Base-by-base conservation (phyloP, 2,888 invertebrate species). In the Diaprepes abbreviatus region DNA sequence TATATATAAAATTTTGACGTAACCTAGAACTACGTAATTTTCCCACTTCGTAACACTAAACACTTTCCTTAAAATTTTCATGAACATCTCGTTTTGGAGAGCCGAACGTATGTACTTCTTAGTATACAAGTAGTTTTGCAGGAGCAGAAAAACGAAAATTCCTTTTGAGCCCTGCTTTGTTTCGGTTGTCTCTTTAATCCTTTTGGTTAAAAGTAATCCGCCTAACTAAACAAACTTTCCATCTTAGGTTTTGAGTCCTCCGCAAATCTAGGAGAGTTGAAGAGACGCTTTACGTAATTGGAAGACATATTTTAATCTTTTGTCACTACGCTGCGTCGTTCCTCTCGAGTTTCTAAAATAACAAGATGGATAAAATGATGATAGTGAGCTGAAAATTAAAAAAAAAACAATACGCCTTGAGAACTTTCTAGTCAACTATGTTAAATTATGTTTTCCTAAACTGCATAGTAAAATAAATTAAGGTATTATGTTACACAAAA, bases 181-280 rank as follows among this genome's bases (percentile, higher is more conserved):
- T 52, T 50, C 66, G 48, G 48, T 54, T 63, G 63, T 57, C 48
- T 55, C 68, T 36, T 36, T 68, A 70, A 70, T 65, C 70, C 70
- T 65, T 59, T 65, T 43, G 70, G 70, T 65, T 60, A 59, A 59
- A 54, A 70, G 58, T 70, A 65, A 70, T 70, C 70, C 65, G 43
- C 31, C 64, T 50, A 58, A 55, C 65, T 70, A 65, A 70, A 70
- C 70, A 70, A 70, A 70, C 65, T 70, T 70, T 70, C 60, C 65
- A 60, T 70, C 70, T 70, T 70, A 65, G 70, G 70, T 70, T 70
- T 60, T 59, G 65, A 57, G 31, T 55, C 60, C 31, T 36, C 60
- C 65, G 57, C 65, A 70, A 65, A 70, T 65, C 70, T 64, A 60
- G 45, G 60, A 65, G 40, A 69, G 36, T 45, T 48, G 52, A 54